Base-by-base conservation (phyloP, 2,113 vertebrate species). In the Gavialis gangeticus region DNA sequence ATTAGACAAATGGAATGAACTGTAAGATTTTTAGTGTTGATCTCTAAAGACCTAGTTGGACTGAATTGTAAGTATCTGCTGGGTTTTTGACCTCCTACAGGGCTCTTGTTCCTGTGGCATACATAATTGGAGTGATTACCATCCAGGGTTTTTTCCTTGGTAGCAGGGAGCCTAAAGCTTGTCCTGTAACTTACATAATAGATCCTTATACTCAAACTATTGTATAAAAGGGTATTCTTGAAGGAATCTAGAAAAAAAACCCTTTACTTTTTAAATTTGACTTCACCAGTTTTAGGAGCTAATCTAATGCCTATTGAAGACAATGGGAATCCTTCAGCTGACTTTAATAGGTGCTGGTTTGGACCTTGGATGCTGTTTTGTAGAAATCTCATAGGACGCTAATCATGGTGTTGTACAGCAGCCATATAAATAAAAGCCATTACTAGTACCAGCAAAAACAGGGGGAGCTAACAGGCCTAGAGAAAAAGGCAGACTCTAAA, bases 361-460 rank as follows among this genome's bases (percentile, higher is more conserved):
- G 87, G 84, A 80, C 69, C 34, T 89, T 88, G 66, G 86, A 69
- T 88, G 94, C 63, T 94, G 82, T 87, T 94, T 79, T 84, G 80
- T 92, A 87, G 86, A 87, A 94, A 94, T 90, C 71, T 73, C 13
- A 69, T 56, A 88, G 71, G 79, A 95, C 81, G 89, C 78, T 46
- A 77, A 79, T 55, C 37, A 75, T 73, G 79, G 18, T 81, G 17
- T 54, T 94, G 86, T 95, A 93, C 91, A 91, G 92, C 84, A 85
- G 46, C 64, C 55, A 16, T 66, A 81, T 46, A 86, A 95, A 90
- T 86, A 96, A 97, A 95, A 92, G 12, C 12, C 71, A 84, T 91
- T 92, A 82, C 91, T 94, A 91, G 95, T 93, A 83, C 81, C 79
- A 90, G 85, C 85, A 93, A 69, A 95, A 94, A 85, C 69, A 80